Conservation (phyloP, 2,797 vertebrate genomes). For the Borostomias antarcticus region DNA sequence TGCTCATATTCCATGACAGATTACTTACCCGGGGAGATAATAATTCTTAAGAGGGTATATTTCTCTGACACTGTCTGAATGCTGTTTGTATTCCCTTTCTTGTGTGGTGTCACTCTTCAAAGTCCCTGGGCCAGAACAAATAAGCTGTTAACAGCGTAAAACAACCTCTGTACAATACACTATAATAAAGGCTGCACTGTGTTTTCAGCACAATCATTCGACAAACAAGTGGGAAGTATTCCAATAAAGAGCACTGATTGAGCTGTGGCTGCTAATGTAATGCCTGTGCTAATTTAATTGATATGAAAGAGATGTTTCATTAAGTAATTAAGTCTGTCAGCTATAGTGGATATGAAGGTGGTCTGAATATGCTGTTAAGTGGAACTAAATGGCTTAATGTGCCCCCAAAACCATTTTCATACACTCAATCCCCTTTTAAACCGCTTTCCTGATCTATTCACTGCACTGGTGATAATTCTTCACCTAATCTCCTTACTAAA, state of each 20-base stretch:
- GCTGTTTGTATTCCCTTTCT: slow-evolving; percentile 16
- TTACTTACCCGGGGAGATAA: slow-evolving; percentile 25
- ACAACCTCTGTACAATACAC: no score
- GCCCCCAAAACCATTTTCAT: slow-evolving; percentile 25
- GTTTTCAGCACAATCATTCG: no score
- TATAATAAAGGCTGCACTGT: not conserved
- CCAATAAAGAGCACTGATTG: slow-evolving; percentile 7
- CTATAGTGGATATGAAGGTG: slow-evolving; percentile 12
- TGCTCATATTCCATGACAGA: slow-evolving; percentile 30
- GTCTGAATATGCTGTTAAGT: slow-evolving; percentile 19
- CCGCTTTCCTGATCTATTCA: slow-evolving; percentile 36
- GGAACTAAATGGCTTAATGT: slow-evolving; percentile 28
- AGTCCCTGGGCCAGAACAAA: not conserved
- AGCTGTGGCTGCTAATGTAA: not conserved
- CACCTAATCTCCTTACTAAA: slow-evolving; percentile 41
- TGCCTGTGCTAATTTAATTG: slow-evolving; percentile 14
- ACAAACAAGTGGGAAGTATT: no score
- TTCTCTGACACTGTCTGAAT: slow-evolving; percentile 14
- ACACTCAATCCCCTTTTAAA: slow-evolving; percentile 43
- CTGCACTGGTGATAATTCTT: slow-evolving; percentile 37
- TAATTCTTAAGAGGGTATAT: slow-evolving; percentile 16
- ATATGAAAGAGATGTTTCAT: slow-evolving; percentile 22
- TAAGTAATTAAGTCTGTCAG: slow-evolving; percentile 29
- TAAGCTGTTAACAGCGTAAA: not conserved
- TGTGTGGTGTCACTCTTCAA: slow-evolving; percentile 12